Evolutionary conservation across 2,113 vertebrate genomes (phyloP).

Genomic region (Dasyornis broadbenti): DNA sequence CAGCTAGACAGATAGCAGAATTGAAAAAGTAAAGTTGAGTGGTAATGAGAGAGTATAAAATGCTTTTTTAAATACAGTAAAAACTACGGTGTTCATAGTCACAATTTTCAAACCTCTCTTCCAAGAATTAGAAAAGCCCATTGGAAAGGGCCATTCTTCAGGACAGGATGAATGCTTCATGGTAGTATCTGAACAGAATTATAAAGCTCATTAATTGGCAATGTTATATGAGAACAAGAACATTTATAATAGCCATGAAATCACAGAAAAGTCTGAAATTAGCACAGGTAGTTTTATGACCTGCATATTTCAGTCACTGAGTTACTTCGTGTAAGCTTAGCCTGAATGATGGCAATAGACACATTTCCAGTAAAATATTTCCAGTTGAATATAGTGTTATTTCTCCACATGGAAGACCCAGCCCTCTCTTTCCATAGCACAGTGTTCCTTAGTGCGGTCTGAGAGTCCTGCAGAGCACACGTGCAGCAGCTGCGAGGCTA

Average conservation of each 20-base stretch:
- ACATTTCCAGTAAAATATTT: slow-evolving; percentile 53
- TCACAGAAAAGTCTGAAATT: slow-evolving; percentile 18
- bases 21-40: background rate
- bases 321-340: slow-evolving; percentile 1
- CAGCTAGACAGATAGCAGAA: background rate
- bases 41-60: background rate
- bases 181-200: background rate
- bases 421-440: slow-evolving; percentile 60
- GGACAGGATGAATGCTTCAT: background rate
- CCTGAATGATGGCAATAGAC: background rate
- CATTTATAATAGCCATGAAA: background rate
- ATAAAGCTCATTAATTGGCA: background rate
- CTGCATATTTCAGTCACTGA: background rate
- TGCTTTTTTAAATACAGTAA: background rate
- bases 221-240: background rate
- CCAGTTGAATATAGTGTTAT: slow-evolving; percentile 18
- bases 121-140: background rate
- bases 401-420: slow-evolving; percentile 34
- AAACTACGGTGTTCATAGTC: background rate
- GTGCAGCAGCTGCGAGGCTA: slow-evolving; percentile 51
- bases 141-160: background rate
- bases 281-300: background rate
- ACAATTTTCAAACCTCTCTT: background rate
- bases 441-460: slow-evolving; percentile 34
- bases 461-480: background rate